Base-by-base conservation (phyloP, 1,140 invertebrate genomes). In the Halotydeus destructor region DNA sequence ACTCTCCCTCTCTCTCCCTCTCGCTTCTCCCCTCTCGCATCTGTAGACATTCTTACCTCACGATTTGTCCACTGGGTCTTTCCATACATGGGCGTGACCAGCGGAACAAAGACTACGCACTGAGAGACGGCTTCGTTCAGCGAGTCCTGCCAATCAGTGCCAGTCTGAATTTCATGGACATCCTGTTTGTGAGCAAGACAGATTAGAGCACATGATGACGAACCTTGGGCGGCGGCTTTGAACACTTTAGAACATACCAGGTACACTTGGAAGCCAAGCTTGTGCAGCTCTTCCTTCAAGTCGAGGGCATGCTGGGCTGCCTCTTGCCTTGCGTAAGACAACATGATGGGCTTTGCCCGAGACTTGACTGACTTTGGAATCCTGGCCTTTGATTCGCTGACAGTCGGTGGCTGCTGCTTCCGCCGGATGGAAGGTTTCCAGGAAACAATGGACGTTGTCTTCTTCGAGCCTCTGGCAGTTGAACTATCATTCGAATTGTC, bases 51-150 rank as follows among this genome's bases (percentile, higher is more conserved):
- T n/a, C n/a, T n/a, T 46, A 62, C 63, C 56, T 65, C 63, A 48
- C 63, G 54, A 38, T 64, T 65, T 3, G 63, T 65, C 63, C 63
- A 65, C 44, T 59, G 59, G 26, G 62, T 65, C 42, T 59, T 57
- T 18, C 63, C 63, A 49, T 65, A 65, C 24, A 52, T 51, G 6
- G 54, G 55, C 19, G 63, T 64, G 6, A 65, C 56, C 1, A 65
- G 50, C 8, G 63, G 62, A 36, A 65, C 54, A 52, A 65, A 65
- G n/a, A 62, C 52, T 37, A 58, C 53, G 53, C 62, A 63, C 37
- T 57, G 55, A 32, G 55, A 60, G 35, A 65, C 60, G 30, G 63
- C 63, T 49, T 56, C 51, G 46, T 65, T 65, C 23, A 65, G 48
- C 5, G 59, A 58, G 49, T 65, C 63, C 41, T 64, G 61, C 63